These are phyloP conservation scores for Zelostemma sp. DNA, from an alignment of 1,140 invertebrate genomes.

Conservation along the genomic window DNA sequence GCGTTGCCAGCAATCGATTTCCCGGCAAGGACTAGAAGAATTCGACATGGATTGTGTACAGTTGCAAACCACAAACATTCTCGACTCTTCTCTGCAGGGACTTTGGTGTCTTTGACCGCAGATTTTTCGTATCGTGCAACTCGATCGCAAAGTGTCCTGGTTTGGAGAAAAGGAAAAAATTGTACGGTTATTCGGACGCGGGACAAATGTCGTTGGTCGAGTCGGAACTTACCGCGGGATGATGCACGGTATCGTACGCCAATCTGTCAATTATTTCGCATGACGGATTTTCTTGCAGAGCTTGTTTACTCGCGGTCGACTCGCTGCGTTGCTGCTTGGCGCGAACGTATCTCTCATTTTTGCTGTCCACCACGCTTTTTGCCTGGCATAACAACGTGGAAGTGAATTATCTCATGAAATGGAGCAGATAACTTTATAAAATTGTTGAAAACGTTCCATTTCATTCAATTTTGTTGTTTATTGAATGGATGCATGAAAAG, in stretches of 20 bases:
- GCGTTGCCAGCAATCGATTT: slow-evolving; percentile 30
- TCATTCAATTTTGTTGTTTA: too few relatives aligned
- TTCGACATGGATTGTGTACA: slow-evolving; percentile 15
- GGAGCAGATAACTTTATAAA: too few relatives aligned
- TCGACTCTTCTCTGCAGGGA: slow-evolving; percentile 17
- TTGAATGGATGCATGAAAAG: too few relatives aligned
- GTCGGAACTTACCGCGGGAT: slow-evolving; percentile 56
- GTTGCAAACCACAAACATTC: neutral
- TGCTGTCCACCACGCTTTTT: slow-evolving; percentile 59
- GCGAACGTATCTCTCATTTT: slow-evolving; percentile 54
- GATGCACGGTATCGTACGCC: slow-evolving; percentile 60
- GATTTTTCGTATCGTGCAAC: slow-evolving; percentile 6
- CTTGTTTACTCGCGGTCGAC: slow-evolving; percentile 30
- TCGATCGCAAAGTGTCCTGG: slow-evolving; percentile 31
- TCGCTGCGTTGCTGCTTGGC: slow-evolving; percentile 44
- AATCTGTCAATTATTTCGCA: slow-evolving; percentile 60
- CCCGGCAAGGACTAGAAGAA: slow-evolving; percentile 30
- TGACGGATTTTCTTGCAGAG: slow-evolving; percentile 30
- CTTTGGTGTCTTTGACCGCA: slow-evolving; percentile 16
- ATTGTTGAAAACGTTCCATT: too few relatives aligned
- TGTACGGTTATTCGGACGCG: too few relatives aligned
- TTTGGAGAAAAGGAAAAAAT: too few relatives aligned
- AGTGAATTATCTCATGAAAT: too few relatives aligned
- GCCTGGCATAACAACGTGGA: too few relatives aligned
- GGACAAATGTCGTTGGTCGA: too few relatives aligned